Evolutionary conservation across 1,140 invertebrate species (phyloP), one percentile per base, ranked within the genome.

Genomic region (Drosophila navojoa): DNA sequence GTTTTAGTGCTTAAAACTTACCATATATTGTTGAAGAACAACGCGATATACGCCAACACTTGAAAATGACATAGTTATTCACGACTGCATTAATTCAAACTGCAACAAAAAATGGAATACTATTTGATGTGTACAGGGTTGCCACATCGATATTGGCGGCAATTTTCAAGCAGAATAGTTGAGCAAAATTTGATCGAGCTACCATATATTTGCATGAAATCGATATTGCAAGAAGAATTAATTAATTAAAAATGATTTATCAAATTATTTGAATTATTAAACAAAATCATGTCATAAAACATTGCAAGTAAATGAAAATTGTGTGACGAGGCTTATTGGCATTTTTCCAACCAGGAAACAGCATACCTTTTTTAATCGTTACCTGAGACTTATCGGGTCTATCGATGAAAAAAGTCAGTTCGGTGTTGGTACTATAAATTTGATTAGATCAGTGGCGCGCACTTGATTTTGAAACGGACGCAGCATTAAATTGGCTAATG

Each of bases 1-100:
- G 6, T 4, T 11, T 2, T 7, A 0, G 6, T 4, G 0, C 1
- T 15, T 7, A 10, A 10, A 19, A 67, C 38, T 60, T 60, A 87
- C 82, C 47, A 57, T 54, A 45, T 87, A 86, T 29, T 67, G 61
- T 40, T 87, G 82, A 15, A 67, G 16, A 25, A 79, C 42, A 7
- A 82, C 15, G 27, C 74, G 79, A 25, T 16, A 82, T 58, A 66
- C 54, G 0, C 82, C 82, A 2, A 3, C 50, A 32, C 50, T 66
- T 16, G 47, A 44, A 57, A 85, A 63, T 0, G 74, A 42, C 81
- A 85, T 85, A 54, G 68, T 75, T 38, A 38, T 38, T 6, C 9
- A 11, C 0, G 5, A 29, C 2, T 35, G 32, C 6, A 35, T 9
- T 7, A 35, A 54, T 68, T 59, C 45, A 58, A 71, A 67, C 35